Base-by-base conservation (phyloP, 2,113 vertebrate genomes). In the Eleginops maclovinus region DNA sequence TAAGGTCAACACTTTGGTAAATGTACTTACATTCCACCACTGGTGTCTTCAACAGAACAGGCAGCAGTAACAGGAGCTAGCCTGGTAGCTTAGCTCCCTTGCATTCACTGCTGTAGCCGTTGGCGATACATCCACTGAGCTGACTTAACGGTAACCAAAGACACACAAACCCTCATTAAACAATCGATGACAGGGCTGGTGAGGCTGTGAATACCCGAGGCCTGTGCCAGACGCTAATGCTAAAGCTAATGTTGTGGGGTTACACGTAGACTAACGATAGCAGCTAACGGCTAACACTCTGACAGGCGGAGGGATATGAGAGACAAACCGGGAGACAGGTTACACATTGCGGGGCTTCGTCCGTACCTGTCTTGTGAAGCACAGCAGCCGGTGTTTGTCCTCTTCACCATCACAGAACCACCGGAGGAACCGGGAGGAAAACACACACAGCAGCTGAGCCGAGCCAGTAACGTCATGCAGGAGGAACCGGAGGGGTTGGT, bases 351-450 rank as follows among this genome's bases (percentile, higher is more conserved):
- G 17, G 22, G 22, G 14, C 1, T 17, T 3, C 16, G 1, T 26
- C 21, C 62, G 24, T 92, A 95, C 93, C 94, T 92, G 91, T 92
- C 61, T 81, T 76, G 15, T 72, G 71, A 89, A 80, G 79, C 79
- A 75, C 88, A 71, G 90, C 89, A 12, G 79, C 81, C 82, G 78
- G 71, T 11, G 66, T 28, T 13, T 75, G 24, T 76, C 73, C 61
- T 79, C 67, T 81, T 83, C 82, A 89, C 84, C 93, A 91, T 94
- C 74, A 86, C 91, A 82, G 62, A 19, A 55, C 21, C 68, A 61
- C 24, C n/a, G 60, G 41, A 51, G 31, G 56, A 73, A 67, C 79
- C 58, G 49, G 63, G 53, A 75, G 67, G 56, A 26, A 50, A 63
- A 40, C 75, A 58, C 22, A 8, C 28, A 49, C 63, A 24, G 61